Evolutionary conservation across 2,888 invertebrate genomes (phyloP).

Genomic region (Parnassius apollo): DNA sequence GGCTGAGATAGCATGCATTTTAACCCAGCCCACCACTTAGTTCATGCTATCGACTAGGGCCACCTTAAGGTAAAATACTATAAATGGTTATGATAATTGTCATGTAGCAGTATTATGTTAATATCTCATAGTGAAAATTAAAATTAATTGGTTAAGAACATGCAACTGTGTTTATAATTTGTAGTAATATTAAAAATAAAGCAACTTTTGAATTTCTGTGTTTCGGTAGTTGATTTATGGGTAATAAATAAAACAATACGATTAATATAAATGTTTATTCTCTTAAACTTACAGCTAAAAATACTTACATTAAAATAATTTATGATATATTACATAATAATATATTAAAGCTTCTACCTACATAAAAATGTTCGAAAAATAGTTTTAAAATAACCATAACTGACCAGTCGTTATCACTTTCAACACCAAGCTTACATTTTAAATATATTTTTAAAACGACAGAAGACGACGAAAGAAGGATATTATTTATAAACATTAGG

Average conservation of each 20-base stretch:
- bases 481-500: neutral
- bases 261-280: conserved; percentile 38
- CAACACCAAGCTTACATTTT: conserved; percentile 26
- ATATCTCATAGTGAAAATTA: neutral
- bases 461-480: neutral
- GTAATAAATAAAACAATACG: conserved; percentile 35
- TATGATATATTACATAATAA: conserved; percentile 44
- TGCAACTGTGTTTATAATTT: neutral
- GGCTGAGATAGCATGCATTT: too few species aligned
- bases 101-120: neutral
- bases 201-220: neutral
- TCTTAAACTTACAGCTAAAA: conserved; percentile 17
- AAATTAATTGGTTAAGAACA: neutral
- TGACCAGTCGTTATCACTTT: conserved; percentile 66
- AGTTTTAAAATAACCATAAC: conserved; percentile 48
- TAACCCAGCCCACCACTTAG: too few species aligned
- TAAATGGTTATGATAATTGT: too few species aligned
- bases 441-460: neutral
- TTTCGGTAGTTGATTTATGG: conserved; percentile 25
- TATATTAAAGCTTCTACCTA: conserved; percentile 64
- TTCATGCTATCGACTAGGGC: too few species aligned
- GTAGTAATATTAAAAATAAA: neutral
- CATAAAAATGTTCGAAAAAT: conserved; percentile 44
- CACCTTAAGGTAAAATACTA: too few species aligned
- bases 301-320: conserved; percentile 44